Percentiles rank a stretch among this genome's conserved stretches.
Conservation (phyloP, 2,797 vertebrate species). For the Pseudochromis fuscus region DNA sequence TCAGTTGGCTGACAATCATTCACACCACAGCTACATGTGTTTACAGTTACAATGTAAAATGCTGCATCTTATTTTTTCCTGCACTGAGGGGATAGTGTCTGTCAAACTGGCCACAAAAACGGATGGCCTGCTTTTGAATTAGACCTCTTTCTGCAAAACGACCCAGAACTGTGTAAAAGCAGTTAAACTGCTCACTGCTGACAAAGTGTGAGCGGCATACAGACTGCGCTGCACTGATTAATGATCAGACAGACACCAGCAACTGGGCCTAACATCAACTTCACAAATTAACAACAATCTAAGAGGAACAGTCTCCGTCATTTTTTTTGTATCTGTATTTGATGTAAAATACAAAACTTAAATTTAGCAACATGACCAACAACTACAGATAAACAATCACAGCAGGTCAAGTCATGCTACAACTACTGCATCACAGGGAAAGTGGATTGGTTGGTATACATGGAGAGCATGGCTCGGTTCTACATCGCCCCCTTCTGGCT, state of each 20-base stretch:
- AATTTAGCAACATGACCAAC: not conserved
- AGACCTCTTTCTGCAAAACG: slow-evolving; percentile 25
- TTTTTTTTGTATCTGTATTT: not conserved
- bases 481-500: slow-evolving; percentile 61
- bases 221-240: slow-evolving; percentile 14
- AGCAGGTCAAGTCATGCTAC: not conserved
- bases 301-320: not conserved
- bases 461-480: not conserved
- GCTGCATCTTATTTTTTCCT: slow-evolving; percentile 34
- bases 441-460: not conserved
- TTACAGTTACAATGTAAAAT: slow-evolving; percentile 44
- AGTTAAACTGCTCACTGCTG: slow-evolving; percentile 4
- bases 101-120: slow-evolving; percentile 8
- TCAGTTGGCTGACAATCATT: slow-evolving; percentile 31
- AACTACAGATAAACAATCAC: not conserved
- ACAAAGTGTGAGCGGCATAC: slow-evolving; percentile 14
- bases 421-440: not conserved
- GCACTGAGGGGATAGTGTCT: slow-evolving; percentile 5
- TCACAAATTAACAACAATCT: slow-evolving; percentile 13
- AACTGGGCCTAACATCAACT: slow-evolving; percentile 12
- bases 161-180: not conserved
- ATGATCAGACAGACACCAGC: slow-evolving; percentile 7
- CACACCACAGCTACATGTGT: slow-evolving; percentile 39
- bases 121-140: not conserved
- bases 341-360: not conserved